Evolutionary conservation across 2,113 vertebrate species (phyloP).

Genomic region (Oceanites oceanicus): DNA sequence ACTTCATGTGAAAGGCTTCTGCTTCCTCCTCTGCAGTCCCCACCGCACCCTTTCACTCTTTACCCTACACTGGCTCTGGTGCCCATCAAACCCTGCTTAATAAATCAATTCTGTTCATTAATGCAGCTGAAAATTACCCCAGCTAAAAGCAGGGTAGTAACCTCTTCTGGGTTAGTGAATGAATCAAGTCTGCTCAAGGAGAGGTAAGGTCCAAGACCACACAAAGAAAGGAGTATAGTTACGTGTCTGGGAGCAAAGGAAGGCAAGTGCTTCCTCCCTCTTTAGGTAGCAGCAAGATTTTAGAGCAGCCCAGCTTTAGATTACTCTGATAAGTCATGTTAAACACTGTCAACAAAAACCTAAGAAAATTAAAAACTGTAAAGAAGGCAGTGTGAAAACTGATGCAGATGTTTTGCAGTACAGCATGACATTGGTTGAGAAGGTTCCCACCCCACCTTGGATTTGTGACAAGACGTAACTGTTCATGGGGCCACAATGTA

Average conservation of each 20-base stretch:
- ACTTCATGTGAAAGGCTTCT: background rate
- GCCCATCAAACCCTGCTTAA: background rate
- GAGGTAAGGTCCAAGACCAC: background rate
- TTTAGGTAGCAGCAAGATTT: background rate
- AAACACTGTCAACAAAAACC: background rate
- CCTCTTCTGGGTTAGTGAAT: background rate
- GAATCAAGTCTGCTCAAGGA: background rate
- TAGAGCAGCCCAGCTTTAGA: background rate
- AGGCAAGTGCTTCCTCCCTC: background rate
- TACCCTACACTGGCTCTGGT: background rate
- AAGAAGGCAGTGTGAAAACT: background rate
- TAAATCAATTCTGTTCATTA: background rate
- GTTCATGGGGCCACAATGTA: background rate
- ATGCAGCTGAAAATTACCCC: background rate
- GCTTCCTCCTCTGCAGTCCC: background rate
- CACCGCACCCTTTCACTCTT: background rate
- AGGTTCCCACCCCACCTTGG: background rate
- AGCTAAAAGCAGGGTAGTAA: background rate
- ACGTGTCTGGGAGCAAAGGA: background rate
- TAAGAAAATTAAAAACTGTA: background rate
- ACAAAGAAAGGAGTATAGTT: background rate
- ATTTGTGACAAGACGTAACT: background rate
- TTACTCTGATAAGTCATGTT: background rate
- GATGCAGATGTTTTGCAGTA: background rate
- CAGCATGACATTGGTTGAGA: background rate